Evolutionary conservation across 2,797 vertebrate genomes (phyloP).

Genomic region (Aldrovandia affinis): DNA sequence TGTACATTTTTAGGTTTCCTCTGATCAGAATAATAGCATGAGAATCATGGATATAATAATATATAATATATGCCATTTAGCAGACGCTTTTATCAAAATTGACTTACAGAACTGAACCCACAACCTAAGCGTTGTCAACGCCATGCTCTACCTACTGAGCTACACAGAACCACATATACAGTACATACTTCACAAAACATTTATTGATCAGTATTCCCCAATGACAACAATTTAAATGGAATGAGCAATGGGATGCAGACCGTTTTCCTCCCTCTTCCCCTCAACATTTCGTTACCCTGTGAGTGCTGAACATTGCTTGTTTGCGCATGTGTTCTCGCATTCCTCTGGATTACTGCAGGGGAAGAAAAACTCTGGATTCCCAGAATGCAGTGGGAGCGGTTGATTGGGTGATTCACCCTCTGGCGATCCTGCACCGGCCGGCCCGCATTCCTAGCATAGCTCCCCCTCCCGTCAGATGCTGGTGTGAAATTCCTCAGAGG

Average conservation of each 20-base stretch:
- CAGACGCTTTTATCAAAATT: too few relatives aligned
- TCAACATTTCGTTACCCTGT: not conserved
- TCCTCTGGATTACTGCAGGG: not conserved
- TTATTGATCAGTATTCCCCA: not conserved
- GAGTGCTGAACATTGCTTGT: not conserved
- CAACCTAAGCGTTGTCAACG: too few relatives aligned
- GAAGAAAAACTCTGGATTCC: constrained; percentile 1
- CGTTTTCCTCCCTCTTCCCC: not conserved
- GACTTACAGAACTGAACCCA: too few relatives aligned
- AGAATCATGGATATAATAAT: not conserved
- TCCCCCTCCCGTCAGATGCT: constrained; percentile 50
- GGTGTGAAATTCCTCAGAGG: constrained; percentile 68
- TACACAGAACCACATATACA: too few relatives aligned
- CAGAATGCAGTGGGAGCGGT: constrained; percentile 15
- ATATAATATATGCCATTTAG: too few relatives aligned
- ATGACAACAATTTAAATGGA: not conserved
- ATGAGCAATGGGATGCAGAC: not conserved
- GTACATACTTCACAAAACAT: not conserved
- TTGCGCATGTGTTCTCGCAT: not conserved
- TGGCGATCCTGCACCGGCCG: constrained; percentile 49
- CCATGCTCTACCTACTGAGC: too few relatives aligned
- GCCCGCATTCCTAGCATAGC: constrained; percentile 43
- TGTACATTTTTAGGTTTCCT: not conserved
- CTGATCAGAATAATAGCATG: not conserved
- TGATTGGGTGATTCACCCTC: not conserved